Percentiles rank a stretch among this genome's conserved stretches.
phyloP scores from a whole-genome alignment of 2,113 vertebrate species.

The Andinoacara biseriatus region DNA sequence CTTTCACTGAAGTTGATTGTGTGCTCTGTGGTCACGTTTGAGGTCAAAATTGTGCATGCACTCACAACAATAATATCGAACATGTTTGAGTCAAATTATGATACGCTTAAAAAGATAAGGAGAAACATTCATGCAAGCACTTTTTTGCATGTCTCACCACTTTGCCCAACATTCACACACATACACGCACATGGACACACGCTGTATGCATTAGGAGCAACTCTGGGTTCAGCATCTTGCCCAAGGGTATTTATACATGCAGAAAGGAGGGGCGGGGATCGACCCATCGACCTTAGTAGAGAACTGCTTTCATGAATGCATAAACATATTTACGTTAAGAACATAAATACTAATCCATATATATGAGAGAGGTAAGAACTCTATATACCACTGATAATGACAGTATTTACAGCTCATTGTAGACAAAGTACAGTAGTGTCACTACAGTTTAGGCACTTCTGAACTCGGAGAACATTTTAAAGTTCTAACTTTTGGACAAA shows the following conservation, averaged over 20 bases:
- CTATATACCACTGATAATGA: neutral
- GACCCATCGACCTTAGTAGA: neutral
- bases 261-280: neutral
- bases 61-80: neutral
- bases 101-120: neutral
- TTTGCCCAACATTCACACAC: neutral
- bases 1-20: too few species aligned
- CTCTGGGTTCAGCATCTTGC: neutral
- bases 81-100: neutral
- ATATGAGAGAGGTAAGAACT: conserved; percentile 1
- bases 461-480: neutral
- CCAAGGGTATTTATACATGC: neutral
- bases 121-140: neutral
- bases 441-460: neutral
- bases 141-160: neutral
- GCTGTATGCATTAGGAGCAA: neutral
- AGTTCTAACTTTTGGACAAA: neutral
- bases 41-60: too few species aligned
- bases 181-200: neutral
- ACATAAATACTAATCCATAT: conserved; percentile 9
- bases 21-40: too few species aligned
- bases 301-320: neutral
- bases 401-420: neutral
- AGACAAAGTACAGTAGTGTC: neutral
- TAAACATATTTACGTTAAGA: neutral